Conservation (phyloP, 2,797 vertebrate genomes). For the Pelochelys cantorii region DNA sequence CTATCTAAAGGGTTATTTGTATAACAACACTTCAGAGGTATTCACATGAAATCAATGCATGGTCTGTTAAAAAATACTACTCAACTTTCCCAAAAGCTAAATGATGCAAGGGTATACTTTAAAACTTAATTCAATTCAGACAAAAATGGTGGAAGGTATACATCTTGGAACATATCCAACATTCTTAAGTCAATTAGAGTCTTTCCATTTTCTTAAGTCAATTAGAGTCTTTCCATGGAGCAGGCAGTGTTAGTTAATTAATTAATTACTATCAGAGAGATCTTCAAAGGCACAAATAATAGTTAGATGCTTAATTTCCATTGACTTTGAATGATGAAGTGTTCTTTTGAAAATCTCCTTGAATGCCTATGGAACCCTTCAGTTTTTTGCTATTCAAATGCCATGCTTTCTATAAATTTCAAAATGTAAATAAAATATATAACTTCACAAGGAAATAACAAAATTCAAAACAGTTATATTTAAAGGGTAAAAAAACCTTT, state of each 20-base stretch:
- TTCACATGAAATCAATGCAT: rapidly evolving
- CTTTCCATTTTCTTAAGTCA: neutral
- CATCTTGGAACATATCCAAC: neutral
- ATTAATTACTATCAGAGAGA: neutral
- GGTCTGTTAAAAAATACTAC: neutral
- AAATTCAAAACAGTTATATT: neutral
- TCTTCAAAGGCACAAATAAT: neutral
- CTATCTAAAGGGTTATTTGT: neutral
- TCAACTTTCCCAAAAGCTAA: neutral
- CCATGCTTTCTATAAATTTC: neutral
- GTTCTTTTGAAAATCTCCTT: neutral
- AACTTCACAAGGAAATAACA: neutral
- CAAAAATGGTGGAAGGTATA: neutral
- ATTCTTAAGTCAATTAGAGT: neutral
- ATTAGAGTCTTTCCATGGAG: too few relatives aligned
- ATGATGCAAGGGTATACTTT: neutral
- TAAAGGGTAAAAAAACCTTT: neutral
- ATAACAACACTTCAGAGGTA: neutral
- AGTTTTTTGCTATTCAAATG: neutral
- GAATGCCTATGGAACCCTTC: neutral
- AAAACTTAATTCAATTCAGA: neutral
- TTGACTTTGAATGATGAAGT: neutral
- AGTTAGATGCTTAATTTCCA: neutral
- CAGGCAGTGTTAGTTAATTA: neutral
- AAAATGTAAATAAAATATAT: neutral